Conservation (phyloP, 2,113 vertebrate genomes). For the Brienomyrus brachyistius region DNA sequence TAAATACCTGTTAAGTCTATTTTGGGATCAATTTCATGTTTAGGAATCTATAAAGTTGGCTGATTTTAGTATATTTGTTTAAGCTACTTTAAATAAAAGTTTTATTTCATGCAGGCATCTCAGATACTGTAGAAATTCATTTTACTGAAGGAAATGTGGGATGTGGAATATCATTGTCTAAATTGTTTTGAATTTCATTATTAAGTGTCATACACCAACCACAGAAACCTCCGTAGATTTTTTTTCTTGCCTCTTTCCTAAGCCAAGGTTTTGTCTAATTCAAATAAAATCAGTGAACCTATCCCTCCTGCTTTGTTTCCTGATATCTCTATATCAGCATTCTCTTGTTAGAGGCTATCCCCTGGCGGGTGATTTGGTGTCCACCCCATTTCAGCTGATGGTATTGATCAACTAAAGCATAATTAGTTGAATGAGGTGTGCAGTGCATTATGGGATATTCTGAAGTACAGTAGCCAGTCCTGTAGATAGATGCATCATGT, state of each 20-base stretch:
- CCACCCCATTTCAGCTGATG: constrained; percentile 38
- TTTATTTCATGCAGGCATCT: neutral
- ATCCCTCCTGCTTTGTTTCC: constrained; percentile 37
- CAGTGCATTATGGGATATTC: constrained; percentile 57
- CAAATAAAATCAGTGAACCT: constrained; percentile 54
- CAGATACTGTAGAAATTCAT: neutral
- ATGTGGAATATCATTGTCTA: neutral
- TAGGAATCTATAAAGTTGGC: neutral
- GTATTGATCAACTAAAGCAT: constrained; percentile 57
- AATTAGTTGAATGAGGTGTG: constrained; percentile 46
- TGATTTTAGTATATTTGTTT: neutral
- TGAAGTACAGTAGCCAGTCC: neutral
- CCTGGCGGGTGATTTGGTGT: constrained; percentile 60
- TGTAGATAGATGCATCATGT: neutral
- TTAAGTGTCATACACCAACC: neutral
- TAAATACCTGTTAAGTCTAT: neutral
- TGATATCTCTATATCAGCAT: constrained; percentile 41
- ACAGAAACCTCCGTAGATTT: constrained; percentile 13
- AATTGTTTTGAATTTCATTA: neutral
- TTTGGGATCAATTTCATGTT: neutral
- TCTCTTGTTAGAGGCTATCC: constrained; percentile 33
- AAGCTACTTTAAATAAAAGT: neutral
- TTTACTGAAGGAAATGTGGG: neutral
- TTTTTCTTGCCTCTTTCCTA: constrained; percentile 20
- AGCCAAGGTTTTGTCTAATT: constrained; percentile 36